Base-by-base conservation (phyloP, 2,113 vertebrate genomes). In the Crotalus horridus region DNA sequence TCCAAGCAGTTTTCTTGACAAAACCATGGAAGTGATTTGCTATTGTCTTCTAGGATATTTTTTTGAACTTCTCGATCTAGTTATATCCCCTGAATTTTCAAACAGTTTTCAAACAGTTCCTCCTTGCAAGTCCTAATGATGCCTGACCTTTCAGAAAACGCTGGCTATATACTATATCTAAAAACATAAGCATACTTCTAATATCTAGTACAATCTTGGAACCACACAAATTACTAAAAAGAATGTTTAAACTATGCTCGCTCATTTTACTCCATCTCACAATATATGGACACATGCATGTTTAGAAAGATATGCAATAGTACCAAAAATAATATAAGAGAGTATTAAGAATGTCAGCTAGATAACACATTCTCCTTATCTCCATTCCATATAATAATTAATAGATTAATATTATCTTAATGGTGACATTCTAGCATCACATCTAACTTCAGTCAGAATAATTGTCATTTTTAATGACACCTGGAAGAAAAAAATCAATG, bases 391-490 rank as follows among this genome's bases (percentile, higher is more conserved):
- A 0, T 89, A 93, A 39, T 17, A 90, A 93, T 93, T 88, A 93
- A 0, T 93, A 59, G 39, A 91, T 69, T 91, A 88, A 59, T 56
- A 51, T 0, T 1, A 24, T 48, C 56, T 91, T 93, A 93, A 81
- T 93, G 0, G 23, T 89, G 92, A 56, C 6, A 53, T 11, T 55
- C 53, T 0, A 23, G 1, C 93, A 89, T 93, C 90, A 48, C 94
- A 64, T 89, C 64, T 58, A 94, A 88, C 5, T 0, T 0, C 91
- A 43, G 26, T 87, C 29, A 69, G 74, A 1, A 56, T 51, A 93
- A 61, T 90, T 90, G 92, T 90, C 92, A 94, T 51, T 59, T 86
- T 95, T 54, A 56, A 59, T 88, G 13, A 92, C 0, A 86, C 91
- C 91, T 86, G 23, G 55, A 90, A 59, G 90, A 92, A 26, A 43